Base-by-base conservation (phyloP, 2,113 vertebrate genomes). In the Garra rufa region DNA sequence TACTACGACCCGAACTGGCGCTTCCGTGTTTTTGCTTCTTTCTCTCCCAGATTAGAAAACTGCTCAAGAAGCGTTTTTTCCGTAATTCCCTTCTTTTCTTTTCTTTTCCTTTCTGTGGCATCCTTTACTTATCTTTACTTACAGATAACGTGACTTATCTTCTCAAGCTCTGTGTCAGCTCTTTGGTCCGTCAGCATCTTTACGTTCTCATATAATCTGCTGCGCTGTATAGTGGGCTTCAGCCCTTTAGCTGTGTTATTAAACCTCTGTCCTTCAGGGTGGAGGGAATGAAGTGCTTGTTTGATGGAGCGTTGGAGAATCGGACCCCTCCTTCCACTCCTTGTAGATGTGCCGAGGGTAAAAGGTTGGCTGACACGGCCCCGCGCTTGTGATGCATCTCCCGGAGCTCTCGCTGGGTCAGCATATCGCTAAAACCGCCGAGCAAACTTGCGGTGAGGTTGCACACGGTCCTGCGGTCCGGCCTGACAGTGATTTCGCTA, bases 201-300 rank as follows among this genome's bases (percentile, higher is more conserved):
- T 83, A 71, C 48, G 76, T 76, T 71, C 34, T 34, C 55, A 80
- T 76, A 75, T 87, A 87, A 87, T 88, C 85, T 76, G 73, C 70
- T 70, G 61, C 48, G 75, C 28, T 76, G 52, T 85, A 73, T 80
- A 83, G 83, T 67, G 41, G 43, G 74, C 81, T 65, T 67, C 65
- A 46, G 26, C 48, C 83, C 79, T 81, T 65, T 70, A 55, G 80
- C 48, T 26, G 38, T 86, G 85, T 81, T 63, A 90, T 88, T 89
- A 90, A 90, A 86, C 59, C 84, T 71, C 69, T 79, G 83, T 88
- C 82, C 75, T 86, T 87, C 71, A 85, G 86, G 85, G 79, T 59
- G 79, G 73, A 52, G 82, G 71, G 63, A 73, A 86, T 86, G 80
- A 84, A 88, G 83, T 57, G 85, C 63, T 59, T 78, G 65, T 71